These are phyloP conservation scores for Apis cerana DNA, from an alignment of 1,140 invertebrate species.

Conservation along the genomic window DNA sequence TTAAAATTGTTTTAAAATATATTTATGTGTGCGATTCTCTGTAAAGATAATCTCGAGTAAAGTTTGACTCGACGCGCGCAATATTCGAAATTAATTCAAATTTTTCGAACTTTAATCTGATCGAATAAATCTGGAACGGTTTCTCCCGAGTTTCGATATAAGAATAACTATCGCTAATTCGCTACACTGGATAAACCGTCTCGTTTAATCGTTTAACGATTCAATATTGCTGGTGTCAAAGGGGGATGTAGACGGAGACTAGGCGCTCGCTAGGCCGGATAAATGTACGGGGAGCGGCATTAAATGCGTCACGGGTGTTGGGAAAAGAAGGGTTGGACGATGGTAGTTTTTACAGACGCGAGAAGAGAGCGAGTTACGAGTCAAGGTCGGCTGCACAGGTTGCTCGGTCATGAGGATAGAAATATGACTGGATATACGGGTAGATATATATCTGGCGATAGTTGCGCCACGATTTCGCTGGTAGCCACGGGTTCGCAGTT, in stretches of 20 bases:
- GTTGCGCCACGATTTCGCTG: conserved; percentile 28
- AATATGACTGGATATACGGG: conserved; percentile 54
- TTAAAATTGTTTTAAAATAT: too few relatives aligned
- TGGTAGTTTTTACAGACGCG: conserved; percentile 63
- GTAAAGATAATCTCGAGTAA: too few relatives aligned
- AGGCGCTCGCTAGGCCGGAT: conserved; percentile 45
- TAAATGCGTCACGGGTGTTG: conserved; percentile 59
- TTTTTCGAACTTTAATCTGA: too few relatives aligned
- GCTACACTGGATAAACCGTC: not conserved
- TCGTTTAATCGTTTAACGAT: conserved; percentile 37
- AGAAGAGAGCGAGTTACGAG: conserved; percentile 67
- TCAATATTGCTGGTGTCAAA: not conserved
- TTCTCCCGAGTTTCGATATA: not conserved
- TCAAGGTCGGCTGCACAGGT: conserved; percentile 65
- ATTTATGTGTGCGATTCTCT: too few relatives aligned
- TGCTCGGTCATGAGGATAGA: conserved; percentile 66
- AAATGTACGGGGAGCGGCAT: conserved; percentile 44
- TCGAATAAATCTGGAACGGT: too few relatives aligned
- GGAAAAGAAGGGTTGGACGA: conserved; percentile 56
- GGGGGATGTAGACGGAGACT: not conserved
- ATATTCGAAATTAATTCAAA: too few relatives aligned
- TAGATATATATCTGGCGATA: conserved; percentile 39
- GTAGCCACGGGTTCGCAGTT: conserved; percentile 14
- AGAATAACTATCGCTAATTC: not conserved
- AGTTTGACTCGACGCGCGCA: too few relatives aligned